phyloP scores from a whole-genome alignment of 1,140 invertebrate genomes.

The Eupeodes corollae region DNA sequence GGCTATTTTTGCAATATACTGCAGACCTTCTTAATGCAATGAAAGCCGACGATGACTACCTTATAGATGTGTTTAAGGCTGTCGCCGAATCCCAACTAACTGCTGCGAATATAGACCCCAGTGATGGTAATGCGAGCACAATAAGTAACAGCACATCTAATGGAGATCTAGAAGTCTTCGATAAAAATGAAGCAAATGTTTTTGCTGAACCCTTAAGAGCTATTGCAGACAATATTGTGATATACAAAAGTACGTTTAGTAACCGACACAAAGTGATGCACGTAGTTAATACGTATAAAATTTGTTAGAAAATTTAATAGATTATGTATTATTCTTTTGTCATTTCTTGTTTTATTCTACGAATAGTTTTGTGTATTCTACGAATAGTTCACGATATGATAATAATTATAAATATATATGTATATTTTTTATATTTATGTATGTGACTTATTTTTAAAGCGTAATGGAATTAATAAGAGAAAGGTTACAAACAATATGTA shows the following conservation, averaged over 20 bases:
- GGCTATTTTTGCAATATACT: constrained; percentile 9
- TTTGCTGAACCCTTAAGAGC: constrained; percentile 21
- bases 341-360: too few relatives aligned
- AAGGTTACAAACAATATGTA: too few relatives aligned
- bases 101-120: neutral
- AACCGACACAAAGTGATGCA: too few relatives aligned
- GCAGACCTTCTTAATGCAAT: constrained; percentile 4
- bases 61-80: constrained; percentile 14
- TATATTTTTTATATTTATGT: too few relatives aligned
- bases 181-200: constrained; percentile 25
- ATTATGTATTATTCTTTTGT: too few relatives aligned
- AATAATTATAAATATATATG: too few relatives aligned
- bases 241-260: neutral
- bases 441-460: too few relatives aligned
- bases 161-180: constrained; percentile 22
- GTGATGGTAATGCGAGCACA: neutral
- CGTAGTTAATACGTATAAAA: too few relatives aligned
- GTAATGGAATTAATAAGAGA: too few relatives aligned
- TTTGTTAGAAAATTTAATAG: too few relatives aligned
- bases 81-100: constrained; percentile 14
- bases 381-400: too few relatives aligned
- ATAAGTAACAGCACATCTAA: neutral
- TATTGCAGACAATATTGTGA: constrained; percentile 3
- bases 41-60: constrained; percentile 2
- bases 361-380: too few relatives aligned